Conservation (phyloP, 2,113 vertebrate species). For the Zapornia atra region DNA sequence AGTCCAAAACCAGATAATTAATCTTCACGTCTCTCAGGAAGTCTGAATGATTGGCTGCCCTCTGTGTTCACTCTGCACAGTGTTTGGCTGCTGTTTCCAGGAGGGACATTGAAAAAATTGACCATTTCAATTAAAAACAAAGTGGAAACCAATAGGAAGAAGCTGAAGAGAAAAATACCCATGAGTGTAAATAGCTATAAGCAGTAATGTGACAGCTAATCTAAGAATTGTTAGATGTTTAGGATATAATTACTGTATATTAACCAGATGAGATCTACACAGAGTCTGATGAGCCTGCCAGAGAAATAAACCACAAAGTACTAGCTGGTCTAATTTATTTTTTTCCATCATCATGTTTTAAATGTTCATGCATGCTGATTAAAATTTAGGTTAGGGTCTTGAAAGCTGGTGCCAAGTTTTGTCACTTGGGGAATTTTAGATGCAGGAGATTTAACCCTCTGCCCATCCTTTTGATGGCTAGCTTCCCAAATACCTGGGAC, state of each 20-base stretch:
- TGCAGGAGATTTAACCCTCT: constrained; percentile 26
- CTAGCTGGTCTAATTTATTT: constrained; percentile 28
- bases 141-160: not conserved
- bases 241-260: constrained; percentile 40
- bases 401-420: not conserved
- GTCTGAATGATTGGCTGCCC: not conserved
- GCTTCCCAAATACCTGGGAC: not conserved
- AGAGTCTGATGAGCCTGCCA: constrained; percentile 39
- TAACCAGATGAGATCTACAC: constrained; percentile 32
- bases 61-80: not conserved
- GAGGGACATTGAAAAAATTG: not conserved
- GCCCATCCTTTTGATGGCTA: not conserved
- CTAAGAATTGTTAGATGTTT: constrained; percentile 19
- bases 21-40: not conserved
- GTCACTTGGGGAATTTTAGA: not conserved
- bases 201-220: constrained; percentile 27
- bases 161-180: not conserved
- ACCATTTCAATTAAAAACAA: not conserved
- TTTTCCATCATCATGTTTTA: constrained; percentile 6
- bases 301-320: constrained; percentile 42
- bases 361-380: constrained; percentile 35
- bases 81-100: not conserved
- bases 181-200: constrained; percentile 1
- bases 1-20: not conserved
- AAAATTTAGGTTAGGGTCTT: constrained; percentile 2